Base-by-base conservation (phyloP, 1,140 invertebrate species). In the Colletes gigas region DNA sequence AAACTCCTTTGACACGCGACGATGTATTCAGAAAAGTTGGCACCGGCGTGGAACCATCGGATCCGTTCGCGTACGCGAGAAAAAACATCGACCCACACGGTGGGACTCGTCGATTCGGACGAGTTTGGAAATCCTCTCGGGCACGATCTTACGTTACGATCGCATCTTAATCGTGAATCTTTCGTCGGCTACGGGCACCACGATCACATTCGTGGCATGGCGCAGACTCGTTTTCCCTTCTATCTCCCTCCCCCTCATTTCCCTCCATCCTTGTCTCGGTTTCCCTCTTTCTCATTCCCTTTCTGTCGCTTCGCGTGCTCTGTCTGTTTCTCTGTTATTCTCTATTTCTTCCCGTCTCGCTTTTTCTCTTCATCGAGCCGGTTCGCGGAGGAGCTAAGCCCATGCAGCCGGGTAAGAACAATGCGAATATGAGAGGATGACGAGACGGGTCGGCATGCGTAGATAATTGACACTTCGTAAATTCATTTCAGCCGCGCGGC, bases 141-240 rank as follows among this genome's bases (percentile, higher is more conserved):
- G 41, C 82, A 81, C 85, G 78, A 83, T 87, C 78, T 79, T 67
- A 60, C 82, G 57, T 60, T 82, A 76, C 77, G 71, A 87, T 87
- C 71, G 78, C 82, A 84, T 87, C 85, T 87, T 72, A 85, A 89
- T 90, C 88, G 82, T 82, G 88, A 83, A 90, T 90, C 88, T 83
- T 85, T 90, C 85, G 89, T 82, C 85, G 79, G 63, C 85, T 77
- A 84, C 85, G 75, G 69, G 47, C 50, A 39, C 60, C 68, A 70
- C 82, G 86, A 91, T 91, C 91, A 89, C 83, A 88, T 90, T 92
- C 81, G 88, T 84, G 83, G 84, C 85, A 90, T 83, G 74, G 89
- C 88, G 86, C 88, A 90, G 89, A 91, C 90, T 91, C 88, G 91
- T 92, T 91, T 90, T 84, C 88, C 84, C 87, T 88, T 89, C 89